Base-by-base conservation (phyloP, 2,113 vertebrate genomes). In the Lasiurus borealis region DNA sequence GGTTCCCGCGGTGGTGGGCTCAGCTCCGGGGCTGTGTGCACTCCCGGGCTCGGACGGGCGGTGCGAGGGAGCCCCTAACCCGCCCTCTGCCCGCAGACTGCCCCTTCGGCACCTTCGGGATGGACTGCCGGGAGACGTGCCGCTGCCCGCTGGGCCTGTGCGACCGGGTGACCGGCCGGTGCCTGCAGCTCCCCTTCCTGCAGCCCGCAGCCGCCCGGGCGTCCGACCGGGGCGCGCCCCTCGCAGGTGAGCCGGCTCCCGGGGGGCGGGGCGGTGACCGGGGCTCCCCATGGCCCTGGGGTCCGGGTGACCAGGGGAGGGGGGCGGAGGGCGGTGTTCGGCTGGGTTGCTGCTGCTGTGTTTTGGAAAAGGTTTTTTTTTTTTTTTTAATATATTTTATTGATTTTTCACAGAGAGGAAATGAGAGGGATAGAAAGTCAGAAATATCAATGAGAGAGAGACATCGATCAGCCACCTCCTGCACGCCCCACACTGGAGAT, bases 121-220 rank as follows among this genome's bases (percentile, higher is more conserved):
- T 99, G 68, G 99, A 99, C 91, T 99, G 99, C 97, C 99, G 99
- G 88, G 98, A 99, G 97, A 98, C 97, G 0, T 99, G 99, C 98
- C 99, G 96, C 94, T 99, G 99, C 96, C 99, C 98, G n/a, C 98
- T 98, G 4, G 99, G 99, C 95, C 98, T 99, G 68, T 99, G 99
- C 97, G 99, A 99, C 98, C 98, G 99, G 95, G 99, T 99, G 97
- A 99, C 99, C 0, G 99, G 99, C 12, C 99, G 98, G 73, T 99
- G 99, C 95, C 95, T 99, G 96, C 99, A 98, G 88, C 99, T 99
- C 81, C 98, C 98, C 0, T 99, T 99, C 98, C 98, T 99, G 91
- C 98, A 99, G 23, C 78, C 75, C 9, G 98, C 99, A 64, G 97
- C 96, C 89, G 93, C 97, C 80, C 98, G 97, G 85, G 91, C 98